A percentile compares a stretch with the other conserved stretches of the same genome.
These are phyloP conservation scores for Xiphophorus couchianus DNA, from an alignment of 2,113 vertebrate genomes.

Conservation along the genomic window DNA sequence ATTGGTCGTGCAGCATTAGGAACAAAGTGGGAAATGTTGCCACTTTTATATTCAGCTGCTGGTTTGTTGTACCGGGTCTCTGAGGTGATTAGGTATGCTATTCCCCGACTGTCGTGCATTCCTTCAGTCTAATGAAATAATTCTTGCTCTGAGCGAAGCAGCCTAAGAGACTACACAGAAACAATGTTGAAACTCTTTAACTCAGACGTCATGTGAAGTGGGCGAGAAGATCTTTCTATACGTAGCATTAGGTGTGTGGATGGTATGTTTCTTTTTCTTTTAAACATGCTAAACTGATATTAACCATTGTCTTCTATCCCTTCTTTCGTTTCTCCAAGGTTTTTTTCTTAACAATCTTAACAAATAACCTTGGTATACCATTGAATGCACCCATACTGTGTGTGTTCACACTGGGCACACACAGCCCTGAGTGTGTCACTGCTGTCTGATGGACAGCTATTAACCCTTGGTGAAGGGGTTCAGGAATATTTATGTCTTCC, in stretches of 20 bases:
- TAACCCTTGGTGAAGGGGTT: conserved; percentile 75
- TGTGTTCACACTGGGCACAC: conserved; percentile 18
- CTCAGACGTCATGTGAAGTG: conserved; percentile 18
- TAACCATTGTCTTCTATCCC: neutral
- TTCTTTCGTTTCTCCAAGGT: conserved; percentile 1
- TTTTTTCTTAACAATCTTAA: conserved; percentile 18
- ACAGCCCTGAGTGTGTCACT: conserved; percentile 39
- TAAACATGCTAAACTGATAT: conserved; percentile 6
- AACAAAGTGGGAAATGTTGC: conserved; percentile 76
- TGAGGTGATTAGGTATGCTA: conserved; percentile 77
- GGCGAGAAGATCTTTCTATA: neutral
- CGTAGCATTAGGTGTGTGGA: conserved; percentile 2
- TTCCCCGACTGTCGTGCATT: conserved; percentile 67
- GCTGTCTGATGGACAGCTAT: conserved; percentile 76
- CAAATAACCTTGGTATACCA: conserved; percentile 60
- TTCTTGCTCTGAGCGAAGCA: conserved; percentile 43
- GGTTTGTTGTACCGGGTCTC: conserved; percentile 74
- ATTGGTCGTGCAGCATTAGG: conserved; percentile 79
- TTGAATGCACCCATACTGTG: conserved; percentile 37
- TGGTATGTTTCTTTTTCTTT: conserved; percentile 2
- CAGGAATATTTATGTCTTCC: conserved; percentile 77
- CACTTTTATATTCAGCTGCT: conserved; percentile 73
- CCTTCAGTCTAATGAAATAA: conserved; percentile 71
- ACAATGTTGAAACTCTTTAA: conserved; percentile 28
- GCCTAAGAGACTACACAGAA: conserved; percentile 10